Evolutionary conservation across 2,113 vertebrate genomes (phyloP), one percentile per base, ranked within the genome.

Genomic region (Lasiurus cinereus): DNA sequence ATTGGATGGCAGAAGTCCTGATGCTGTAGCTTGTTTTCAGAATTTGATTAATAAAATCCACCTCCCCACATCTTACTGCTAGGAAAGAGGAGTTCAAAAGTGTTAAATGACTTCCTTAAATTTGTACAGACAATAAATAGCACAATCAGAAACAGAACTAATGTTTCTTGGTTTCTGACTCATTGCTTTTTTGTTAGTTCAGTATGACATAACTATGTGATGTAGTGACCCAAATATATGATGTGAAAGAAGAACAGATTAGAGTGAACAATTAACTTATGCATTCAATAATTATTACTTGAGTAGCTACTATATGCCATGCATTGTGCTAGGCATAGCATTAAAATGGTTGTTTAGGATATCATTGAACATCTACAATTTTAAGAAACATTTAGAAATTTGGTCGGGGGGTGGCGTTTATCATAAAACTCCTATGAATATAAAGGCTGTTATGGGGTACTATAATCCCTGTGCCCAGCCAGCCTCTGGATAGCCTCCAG

Each of bases 31-130:
- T 78, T 52, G 39, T 54, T 31, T 94, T 77, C 43, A 52, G 79
- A 59, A 77, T 85, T 19, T 74, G 50, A 12, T 46, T 56, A 22
- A 24, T 85, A 31, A 89, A 56, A 76, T 88, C 29, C 4, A 39
- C 87, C 69, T 76, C 10, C 62, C 36, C 59, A 74, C 16, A 73
- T 48, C 93, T 95, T 92, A 29, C 6, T 80, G 36, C 62, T 92
- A 66, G 76, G 39, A 67, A 64, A 89, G 18, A 74, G 59, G 18
- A 72, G 24, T 72, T 79, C 52, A 66, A 14, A 92, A 36, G 31
- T 48, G 31, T 80, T 15, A 91, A 76, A 27, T 39, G 18, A 83
- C 22, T 62, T 83, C 31, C 24, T 19, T 59, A 91, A 39, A 54
- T 85, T 95, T 66, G 29, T 29, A 62, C 27, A 48, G 8, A 18